Base-by-base conservation (phyloP, 1,140 invertebrate species). In the Drosophila lacertosa region DNA sequence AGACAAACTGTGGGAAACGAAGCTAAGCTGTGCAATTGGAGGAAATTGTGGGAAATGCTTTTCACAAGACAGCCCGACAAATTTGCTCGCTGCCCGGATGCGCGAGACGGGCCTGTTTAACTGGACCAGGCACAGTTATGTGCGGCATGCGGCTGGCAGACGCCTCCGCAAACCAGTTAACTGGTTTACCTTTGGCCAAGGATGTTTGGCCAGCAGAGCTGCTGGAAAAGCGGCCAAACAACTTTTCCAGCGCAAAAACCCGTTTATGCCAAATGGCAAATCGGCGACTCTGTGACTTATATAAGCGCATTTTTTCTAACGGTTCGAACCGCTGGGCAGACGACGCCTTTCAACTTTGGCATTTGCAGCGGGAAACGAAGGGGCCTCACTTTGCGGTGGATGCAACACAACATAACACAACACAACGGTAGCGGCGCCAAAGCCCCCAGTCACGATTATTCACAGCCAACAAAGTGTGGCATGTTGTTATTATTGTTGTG, bases 171-270 rank as follows among this genome's bases (percentile, higher is more conserved):
- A 83, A 77, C 74, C 66, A 50, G 70, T 79, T 84, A 80, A 84
- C 80, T 84, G 80, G 80, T 86, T 84, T 84, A 84, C 81, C 80
- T 84, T 84, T 84, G 81, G 63, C 80, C 80, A 84, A 84, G 80
- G 80, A 84, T 84, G 80, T 86, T 76, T 80, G 78, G 63, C 54
- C 51, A 63, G 15, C n/a, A 29, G n/a, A n/a, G 39, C 5, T 16
- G 35, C 45, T 67, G 83, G 76, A 80, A 84, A 84, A 86, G 80
- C 59, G 33, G 80, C 26, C 55, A 59, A 70, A 64, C 80, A 79
- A 79, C 80, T 83, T 83, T 83, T 83, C 80, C 80, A 70, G 22
- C 33, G 18, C 15, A 74, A 75, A 83, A 86, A 73, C 81, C 66
- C 60, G 69, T 74, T 84, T 84, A 80, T 63, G 40, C 71, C 67